Base-by-base conservation (phyloP, 2,113 vertebrate genomes). In the Lutjanus erythropterus region DNA sequence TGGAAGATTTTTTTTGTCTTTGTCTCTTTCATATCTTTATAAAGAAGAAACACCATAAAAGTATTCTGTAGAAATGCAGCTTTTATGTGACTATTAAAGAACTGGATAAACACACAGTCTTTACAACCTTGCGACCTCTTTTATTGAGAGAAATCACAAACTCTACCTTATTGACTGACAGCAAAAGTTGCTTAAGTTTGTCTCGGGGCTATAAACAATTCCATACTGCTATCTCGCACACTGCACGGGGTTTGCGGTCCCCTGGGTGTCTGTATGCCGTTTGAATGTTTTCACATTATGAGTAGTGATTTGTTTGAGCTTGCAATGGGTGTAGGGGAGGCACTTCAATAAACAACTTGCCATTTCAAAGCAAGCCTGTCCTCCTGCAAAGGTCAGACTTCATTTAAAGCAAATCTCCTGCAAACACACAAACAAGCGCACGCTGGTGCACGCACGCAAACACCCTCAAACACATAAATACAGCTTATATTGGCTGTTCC, bases 291-390 rank as follows among this genome's bases (percentile, higher is more conserved):
- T 87, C 80, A 81, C 72, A 85, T 90, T 81, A 87, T 86, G 86
- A 91, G 89, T 65, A 71, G 80, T 86, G 81, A 90, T 89, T 86
- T 89, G 69, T 86, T 53, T 61, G 81, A 80, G 82, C 79, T 83
- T 7, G 56, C 66, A 37, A 78, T 59, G 65, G 78, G 72, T 66
- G 49, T 72, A 62, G 58, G 60, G 35, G 83, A 83, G 72, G 52
- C 80, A 83, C 86, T 84, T 81, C 86, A 91, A 94, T 91, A 92
- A 92, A 89, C 87, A 90, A 84, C 77, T 88, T 87, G 89, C 87
- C 92, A 91, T 93, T 91, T 94, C 65, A 87, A 86, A 85, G 74
- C 68, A 80, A 86, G 64, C 73, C 68, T 75, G 75, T 86, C 86
- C 74, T 69, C 56, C 83, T 55, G 55, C 73, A 86, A 89, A 91